These are phyloP conservation scores for Zaprionus vittiger DNA, from an alignment of 1,140 invertebrate species.

Conservation along the genomic window DNA sequence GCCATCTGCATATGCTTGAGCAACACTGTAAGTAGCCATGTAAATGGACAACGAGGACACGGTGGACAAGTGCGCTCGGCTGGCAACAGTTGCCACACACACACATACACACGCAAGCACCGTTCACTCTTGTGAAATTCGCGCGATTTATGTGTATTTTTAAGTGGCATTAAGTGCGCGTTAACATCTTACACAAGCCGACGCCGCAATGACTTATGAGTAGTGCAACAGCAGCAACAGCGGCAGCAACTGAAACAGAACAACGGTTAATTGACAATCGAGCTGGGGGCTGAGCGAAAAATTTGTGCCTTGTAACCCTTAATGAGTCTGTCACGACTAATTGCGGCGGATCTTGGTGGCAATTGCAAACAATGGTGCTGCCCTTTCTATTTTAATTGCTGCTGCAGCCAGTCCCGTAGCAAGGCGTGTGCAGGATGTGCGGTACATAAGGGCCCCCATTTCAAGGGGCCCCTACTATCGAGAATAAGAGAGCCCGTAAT, in stretches of 20 bases:
- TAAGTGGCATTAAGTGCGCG: conserved; percentile 82
- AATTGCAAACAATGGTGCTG: neutral
- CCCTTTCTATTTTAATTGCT: conserved; percentile 4
- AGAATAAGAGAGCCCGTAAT: too few species aligned
- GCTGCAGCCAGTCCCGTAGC: too few species aligned
- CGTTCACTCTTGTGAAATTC: conserved; percentile 23
- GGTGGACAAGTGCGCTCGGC: conserved; percentile 5
- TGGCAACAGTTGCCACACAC: conserved; percentile 45
- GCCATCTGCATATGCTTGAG: conserved; percentile 80
- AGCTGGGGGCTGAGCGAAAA: conserved; percentile 37
- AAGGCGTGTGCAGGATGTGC: too few species aligned
- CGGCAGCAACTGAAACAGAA: conserved; percentile 38
- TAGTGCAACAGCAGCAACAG: conserved; percentile 34
- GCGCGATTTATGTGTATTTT: conserved; percentile 79
- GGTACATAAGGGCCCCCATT: too few species aligned
- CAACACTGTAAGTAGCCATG: conserved; percentile 76
- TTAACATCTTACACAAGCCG: conserved; percentile 78
- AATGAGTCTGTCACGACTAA: conserved; percentile 65
- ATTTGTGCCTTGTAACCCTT: conserved; percentile 43
- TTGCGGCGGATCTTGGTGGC: conserved; percentile 36
- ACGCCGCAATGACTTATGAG: conserved; percentile 69
- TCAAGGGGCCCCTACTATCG: too few species aligned
- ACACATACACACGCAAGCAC: neutral
- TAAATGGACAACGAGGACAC: conserved; percentile 63
- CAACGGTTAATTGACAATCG: conserved; percentile 71